Conservation (phyloP, 1,140 invertebrate genomes). For the Tetraneura akinire region DNA sequence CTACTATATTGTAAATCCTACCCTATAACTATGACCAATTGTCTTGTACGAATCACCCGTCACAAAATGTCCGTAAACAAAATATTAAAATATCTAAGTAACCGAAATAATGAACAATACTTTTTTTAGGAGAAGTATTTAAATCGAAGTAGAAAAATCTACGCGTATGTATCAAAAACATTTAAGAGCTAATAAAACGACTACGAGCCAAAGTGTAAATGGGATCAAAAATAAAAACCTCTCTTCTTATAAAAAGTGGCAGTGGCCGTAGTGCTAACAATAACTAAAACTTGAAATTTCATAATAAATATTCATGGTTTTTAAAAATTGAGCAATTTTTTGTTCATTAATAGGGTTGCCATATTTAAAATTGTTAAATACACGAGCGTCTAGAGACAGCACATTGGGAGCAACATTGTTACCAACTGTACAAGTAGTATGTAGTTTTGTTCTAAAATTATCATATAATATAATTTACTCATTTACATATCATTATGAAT, state of each 20-base stretch:
- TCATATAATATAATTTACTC: too few relatives aligned
- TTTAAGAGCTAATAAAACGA: slow-evolving; percentile 26
- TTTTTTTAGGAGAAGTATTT: slow-evolving; percentile 27
- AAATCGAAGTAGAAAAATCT: slow-evolving; percentile 19
- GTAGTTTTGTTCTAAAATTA: too few relatives aligned
- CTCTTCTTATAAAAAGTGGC: slow-evolving; percentile 25
- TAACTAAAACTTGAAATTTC: background rate
- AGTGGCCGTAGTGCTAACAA: slow-evolving; percentile 1
- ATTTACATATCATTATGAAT: too few relatives aligned
- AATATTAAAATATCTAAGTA: slow-evolving; percentile 4
- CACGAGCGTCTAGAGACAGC: too few relatives aligned
- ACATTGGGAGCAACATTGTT: too few relatives aligned
- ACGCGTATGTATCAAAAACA: background rate
- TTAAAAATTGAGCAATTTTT: background rate
- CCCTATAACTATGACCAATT: slow-evolving; percentile 52
- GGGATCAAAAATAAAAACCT: slow-evolving; percentile 5
- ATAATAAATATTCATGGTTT: background rate
- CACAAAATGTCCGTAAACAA: background rate
- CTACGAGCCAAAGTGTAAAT: background rate
- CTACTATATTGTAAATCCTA: slow-evolving; percentile 52
- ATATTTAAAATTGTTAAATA: too few relatives aligned
- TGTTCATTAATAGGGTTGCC: too few relatives aligned
- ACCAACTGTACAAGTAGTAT: too few relatives aligned
- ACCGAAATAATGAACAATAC: background rate
- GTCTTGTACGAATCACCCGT: slow-evolving; percentile 47